A percentile compares a stretch with the other conserved stretches of the same genome.
These are phyloP conservation scores for Magallana nippona DNA, from an alignment of 2,888 invertebrate species.

Conservation along the genomic window DNA sequence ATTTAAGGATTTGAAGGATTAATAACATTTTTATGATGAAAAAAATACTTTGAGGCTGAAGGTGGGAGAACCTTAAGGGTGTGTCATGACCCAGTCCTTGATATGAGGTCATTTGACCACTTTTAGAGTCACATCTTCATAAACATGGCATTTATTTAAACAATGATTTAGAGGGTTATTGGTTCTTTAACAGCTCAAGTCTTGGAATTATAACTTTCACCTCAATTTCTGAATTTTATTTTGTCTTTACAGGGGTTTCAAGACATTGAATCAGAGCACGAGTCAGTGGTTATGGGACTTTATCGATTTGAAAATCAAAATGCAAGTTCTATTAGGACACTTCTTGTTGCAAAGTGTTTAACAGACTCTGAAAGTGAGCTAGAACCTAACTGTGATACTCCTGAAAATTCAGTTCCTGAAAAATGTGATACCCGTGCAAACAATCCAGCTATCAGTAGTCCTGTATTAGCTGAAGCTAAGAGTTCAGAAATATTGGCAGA, in stretches of 20 bases:
- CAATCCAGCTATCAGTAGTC: neutral
- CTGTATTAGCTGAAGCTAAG: neutral
- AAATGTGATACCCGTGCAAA: neutral
- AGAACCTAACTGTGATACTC: slow-evolving; percentile 15
- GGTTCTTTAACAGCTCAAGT: no score
- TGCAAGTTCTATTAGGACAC: slow-evolving; percentile 88
- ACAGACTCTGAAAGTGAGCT: slow-evolving; percentile 49
- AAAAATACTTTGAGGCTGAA: no score
- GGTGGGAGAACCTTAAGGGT: no score
- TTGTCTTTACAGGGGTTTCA: slow-evolving; percentile 84
- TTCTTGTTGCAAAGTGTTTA: slow-evolving; percentile 88
- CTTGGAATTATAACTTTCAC: no score
- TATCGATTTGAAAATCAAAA: slow-evolving; percentile 87
- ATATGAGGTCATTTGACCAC: no score
- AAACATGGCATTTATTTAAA: no score
- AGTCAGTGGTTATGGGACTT: slow-evolving; percentile 83
- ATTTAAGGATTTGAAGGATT: no score
- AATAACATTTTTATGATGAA: no score
- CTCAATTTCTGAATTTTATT: no score
- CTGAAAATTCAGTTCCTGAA: neutral
- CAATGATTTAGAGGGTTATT: no score
- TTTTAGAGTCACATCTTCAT: no score
- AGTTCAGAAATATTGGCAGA: neutral
- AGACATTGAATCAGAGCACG: slow-evolving; percentile 88
- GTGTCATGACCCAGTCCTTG: no score